A percentile compares a stretch with the other conserved stretches of the same genome.
phyloP scores from a whole-genome alignment of 2,113 vertebrate species.

The Hemichromis elongatus region DNA sequence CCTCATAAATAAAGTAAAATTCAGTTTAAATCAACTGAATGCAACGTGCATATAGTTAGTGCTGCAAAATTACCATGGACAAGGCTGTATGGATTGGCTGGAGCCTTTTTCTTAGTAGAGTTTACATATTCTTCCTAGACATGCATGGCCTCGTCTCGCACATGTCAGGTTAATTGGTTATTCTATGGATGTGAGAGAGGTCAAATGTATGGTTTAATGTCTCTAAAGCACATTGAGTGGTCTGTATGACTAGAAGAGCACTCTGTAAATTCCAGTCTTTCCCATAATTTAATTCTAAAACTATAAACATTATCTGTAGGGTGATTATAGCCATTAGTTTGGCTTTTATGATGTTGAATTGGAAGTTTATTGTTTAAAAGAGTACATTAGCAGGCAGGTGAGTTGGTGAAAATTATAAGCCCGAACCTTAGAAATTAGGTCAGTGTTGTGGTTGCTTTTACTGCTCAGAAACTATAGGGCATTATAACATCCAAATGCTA shows the following conservation, averaged over 20 bases:
- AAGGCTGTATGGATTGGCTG: not conserved
- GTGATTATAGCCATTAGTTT: not conserved
- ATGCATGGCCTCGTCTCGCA: not conserved
- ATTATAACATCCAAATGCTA: not conserved
- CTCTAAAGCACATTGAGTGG: not conserved
- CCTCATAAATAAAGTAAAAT: not conserved
- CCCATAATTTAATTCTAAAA: not conserved
- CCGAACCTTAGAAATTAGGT: not conserved
- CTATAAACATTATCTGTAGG: not conserved
- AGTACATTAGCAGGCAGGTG: not conserved
- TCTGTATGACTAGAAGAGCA: not conserved
- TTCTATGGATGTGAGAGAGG: not conserved
- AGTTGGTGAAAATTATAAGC: not conserved
- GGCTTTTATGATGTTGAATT: not conserved
- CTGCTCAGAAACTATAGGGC: not conserved
- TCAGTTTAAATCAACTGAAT: not conserved
- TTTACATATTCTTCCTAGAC: not conserved
- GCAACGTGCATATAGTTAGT: not conserved
- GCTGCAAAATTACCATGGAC: not conserved
- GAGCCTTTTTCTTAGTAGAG: not conserved
- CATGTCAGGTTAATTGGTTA: not conserved
- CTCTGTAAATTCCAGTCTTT: not conserved
- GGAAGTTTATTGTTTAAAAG: not conserved
- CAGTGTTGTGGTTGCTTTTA: not conserved
- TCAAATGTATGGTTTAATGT: not conserved